Percentiles rank a stretch among this genome's conserved stretches.
Evolutionary conservation across 2,797 vertebrate species (phyloP).

Genomic region (Hypotaenidia philippensis): DNA sequence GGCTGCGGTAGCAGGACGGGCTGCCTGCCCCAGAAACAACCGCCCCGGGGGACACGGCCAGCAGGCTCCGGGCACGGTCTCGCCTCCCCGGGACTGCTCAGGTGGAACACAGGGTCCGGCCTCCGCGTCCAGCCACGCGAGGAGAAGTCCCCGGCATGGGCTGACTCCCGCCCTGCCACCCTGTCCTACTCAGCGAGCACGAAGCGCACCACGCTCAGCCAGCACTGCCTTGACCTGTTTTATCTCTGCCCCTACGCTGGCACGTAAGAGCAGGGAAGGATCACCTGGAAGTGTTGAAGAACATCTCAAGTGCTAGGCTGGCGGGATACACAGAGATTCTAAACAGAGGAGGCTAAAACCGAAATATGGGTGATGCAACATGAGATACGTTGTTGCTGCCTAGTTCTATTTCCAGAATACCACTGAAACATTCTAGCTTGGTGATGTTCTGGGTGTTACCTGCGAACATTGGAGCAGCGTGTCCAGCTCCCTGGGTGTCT

Average conservation of each 20-base stretch:
- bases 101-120: neutral
- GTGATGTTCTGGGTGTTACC: neutral
- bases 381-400: neutral
- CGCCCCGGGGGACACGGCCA: rapidly evolving
- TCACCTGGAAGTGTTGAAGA: neutral
- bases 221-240: neutral
- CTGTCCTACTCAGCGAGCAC: neutral
- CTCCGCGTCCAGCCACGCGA: neutral
- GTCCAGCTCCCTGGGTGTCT: neutral
- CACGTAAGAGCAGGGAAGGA: neutral
- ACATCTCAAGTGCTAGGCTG: neutral
- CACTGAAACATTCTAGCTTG: neutral
- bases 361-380: neutral
- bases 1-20: neutral
- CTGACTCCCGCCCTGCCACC: neutral
- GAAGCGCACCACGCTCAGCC: neutral
- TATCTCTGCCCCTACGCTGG: neutral
- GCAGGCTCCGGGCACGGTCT: neutral
- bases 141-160: neutral
- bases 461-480: neutral
- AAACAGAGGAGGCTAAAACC: neutral
- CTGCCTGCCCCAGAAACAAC: neutral
- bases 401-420: neutral
- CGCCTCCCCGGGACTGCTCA: rapidly evolving
- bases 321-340: neutral